Evolutionary conservation across 2,113 vertebrate species (phyloP).

Genomic region (Lagopus muta): DNA sequence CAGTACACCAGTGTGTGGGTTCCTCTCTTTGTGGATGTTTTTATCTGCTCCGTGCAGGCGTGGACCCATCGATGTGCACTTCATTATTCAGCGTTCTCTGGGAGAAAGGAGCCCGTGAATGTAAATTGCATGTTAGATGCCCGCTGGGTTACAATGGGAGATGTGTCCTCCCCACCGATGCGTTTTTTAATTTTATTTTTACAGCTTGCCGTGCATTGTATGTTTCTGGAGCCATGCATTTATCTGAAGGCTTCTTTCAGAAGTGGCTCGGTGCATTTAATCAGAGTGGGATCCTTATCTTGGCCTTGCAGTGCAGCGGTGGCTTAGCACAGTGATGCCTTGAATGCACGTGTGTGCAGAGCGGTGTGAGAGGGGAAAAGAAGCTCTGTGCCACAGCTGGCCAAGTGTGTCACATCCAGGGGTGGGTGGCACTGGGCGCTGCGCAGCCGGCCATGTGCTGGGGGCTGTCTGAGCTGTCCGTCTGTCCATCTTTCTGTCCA

Average conservation of each 20-base stretch:
- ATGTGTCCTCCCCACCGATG: background rate
- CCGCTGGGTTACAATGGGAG: background rate
- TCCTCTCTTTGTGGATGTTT: background rate
- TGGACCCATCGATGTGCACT: background rate
- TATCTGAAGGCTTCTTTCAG: conserved; percentile 6
- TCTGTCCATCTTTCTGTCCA: accelerated
- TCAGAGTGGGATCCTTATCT: conserved; percentile 51
- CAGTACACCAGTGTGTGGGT: background rate
- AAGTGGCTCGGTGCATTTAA: background rate
- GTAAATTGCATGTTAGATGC: background rate
- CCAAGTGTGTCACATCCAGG: background rate
- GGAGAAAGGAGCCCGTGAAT: background rate
- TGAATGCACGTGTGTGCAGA: background rate
- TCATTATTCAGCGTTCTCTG: background rate
- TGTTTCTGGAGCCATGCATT: background rate
- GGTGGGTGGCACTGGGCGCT: background rate
- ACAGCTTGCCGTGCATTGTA: background rate
- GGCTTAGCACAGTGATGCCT: background rate
- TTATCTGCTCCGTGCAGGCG: conserved; percentile 35
- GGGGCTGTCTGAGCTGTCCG: accelerated
- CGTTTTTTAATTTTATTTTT: background rate
- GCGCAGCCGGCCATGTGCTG: background rate
- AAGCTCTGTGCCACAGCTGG: background rate
- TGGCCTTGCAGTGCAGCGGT: background rate
- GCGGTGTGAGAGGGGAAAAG: background rate